Conservation (phyloP, 2,797 vertebrate genomes). For the Amblyraja radiata region DNA sequence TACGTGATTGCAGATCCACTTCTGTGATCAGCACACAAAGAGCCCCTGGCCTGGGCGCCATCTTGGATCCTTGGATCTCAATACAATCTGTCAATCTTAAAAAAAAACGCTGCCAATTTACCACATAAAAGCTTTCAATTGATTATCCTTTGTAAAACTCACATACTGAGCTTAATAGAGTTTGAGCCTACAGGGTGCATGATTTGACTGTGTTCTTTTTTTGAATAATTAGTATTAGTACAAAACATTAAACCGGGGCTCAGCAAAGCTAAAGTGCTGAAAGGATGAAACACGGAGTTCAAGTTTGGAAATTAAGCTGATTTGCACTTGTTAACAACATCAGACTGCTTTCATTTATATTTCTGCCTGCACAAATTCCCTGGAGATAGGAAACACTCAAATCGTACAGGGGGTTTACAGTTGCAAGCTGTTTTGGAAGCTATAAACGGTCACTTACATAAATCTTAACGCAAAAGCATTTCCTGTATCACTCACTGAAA, state of each 20-base stretch:
- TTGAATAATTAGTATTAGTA: background rate
- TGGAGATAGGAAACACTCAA: background rate
- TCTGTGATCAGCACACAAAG: too few relatives aligned
- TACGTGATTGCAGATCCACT: too few relatives aligned
- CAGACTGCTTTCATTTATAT: background rate
- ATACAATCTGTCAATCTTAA: background rate
- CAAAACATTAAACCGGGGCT: background rate
- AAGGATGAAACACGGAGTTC: background rate
- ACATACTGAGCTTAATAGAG: background rate
- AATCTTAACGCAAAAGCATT: constrained; percentile 5
- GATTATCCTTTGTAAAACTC: background rate
- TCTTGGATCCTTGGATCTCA: too few relatives aligned
- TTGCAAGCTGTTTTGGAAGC: constrained; percentile 15
- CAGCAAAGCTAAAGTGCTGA: background rate
- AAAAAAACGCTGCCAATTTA: background rate
- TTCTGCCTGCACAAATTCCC: background rate
- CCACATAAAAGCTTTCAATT: background rate
- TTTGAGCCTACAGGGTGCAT: background rate
- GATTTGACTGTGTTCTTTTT: background rate
- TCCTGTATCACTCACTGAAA: constrained; percentile 21
- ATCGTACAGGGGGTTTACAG: background rate
- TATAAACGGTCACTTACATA: constrained; percentile 14
- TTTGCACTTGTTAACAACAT: background rate
- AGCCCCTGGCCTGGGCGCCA: too few relatives aligned
- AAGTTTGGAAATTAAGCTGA: background rate